Base-by-base conservation (phyloP, 2,888 invertebrate genomes). In the Philaethria dido region DNA sequence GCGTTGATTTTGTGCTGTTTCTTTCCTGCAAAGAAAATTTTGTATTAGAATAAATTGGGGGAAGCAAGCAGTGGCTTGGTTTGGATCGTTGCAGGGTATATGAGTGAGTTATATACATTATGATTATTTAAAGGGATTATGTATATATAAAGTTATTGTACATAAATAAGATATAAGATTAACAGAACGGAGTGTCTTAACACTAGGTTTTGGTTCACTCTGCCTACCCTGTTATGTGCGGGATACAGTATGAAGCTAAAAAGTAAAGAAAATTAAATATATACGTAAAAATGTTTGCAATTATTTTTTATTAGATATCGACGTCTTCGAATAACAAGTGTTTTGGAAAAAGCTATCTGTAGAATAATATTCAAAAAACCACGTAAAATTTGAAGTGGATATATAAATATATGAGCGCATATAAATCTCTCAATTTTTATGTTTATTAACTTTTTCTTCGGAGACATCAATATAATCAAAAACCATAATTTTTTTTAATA, bases 21-120 rank as follows among this genome's bases (percentile, higher is more conserved):
- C 44, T 50, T 70, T 66, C 70, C 75, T 76, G 75, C 33, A 69
- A 76, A 73, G 68, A 70, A 69, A 71, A 71, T 67, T 67, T 69
- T 66, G 63, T 60, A 68, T 62, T 70, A 57, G 61, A 61, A 64
- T 60, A 50, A 50, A 6, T 57, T 57, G 42, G 57, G 57, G 57
- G 57, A 42, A 57, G 42, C 16, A 22, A 57, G 48, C 18, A 55
- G n/a, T 13, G 18, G 25, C 20, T 14, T 25, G 11, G 14, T n/a
- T 29, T 39, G 45, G 29, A 13, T 36, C 20, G 29, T 42, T 29
- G 25, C 45, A 5, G 14, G 60, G 20, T 45, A 33, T 29, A 60
- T 60, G 60, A 60, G 22, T 59, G 59, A n/a, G 33, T 60, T 59
- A 29, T 25, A 44, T 59, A 45, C 18, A 16, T 25, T 39, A 11